phyloP scores from a whole-genome alignment of 2,797 vertebrate species.

The Esox masquinongy region DNA sequence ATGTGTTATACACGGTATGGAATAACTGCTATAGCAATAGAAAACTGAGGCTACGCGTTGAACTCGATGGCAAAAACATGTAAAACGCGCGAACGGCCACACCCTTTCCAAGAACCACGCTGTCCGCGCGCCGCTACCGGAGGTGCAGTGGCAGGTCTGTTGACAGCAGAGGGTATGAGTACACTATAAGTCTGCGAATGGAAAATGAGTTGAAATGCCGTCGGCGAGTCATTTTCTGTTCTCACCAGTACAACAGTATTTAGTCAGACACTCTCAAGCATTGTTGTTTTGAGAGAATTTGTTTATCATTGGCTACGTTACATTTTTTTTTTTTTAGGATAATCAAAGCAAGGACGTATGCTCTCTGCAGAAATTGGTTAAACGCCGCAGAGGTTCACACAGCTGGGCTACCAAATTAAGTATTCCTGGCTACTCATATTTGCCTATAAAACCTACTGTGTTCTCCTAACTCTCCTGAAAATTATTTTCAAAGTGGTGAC shows the following conservation, averaged over 20 bases:
- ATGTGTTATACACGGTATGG: neutral
- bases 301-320: neutral
- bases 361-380: neutral
- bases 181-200: slow-evolving; percentile 17
- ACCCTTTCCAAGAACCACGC: slow-evolving; percentile 5
- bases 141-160: slow-evolving; percentile 39
- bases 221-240: neutral
- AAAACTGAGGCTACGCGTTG: neutral
- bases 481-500: slow-evolving; percentile 13
- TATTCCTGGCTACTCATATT: neutral
- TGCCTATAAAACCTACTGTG: neutral
- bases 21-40: neutral
- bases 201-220: neutral
- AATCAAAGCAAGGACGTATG: neutral
- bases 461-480: no score
- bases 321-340: neutral
- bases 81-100: neutral
- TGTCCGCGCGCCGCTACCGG: neutral
- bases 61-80: neutral
- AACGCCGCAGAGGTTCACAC: neutral
- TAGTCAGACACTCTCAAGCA: neutral
- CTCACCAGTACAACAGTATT: neutral
- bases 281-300: neutral
- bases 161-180: slow-evolving; percentile 59
- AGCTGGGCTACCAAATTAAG: neutral